Conservation (phyloP, 1,140 invertebrate genomes). For the Hormaphis cornu region DNA sequence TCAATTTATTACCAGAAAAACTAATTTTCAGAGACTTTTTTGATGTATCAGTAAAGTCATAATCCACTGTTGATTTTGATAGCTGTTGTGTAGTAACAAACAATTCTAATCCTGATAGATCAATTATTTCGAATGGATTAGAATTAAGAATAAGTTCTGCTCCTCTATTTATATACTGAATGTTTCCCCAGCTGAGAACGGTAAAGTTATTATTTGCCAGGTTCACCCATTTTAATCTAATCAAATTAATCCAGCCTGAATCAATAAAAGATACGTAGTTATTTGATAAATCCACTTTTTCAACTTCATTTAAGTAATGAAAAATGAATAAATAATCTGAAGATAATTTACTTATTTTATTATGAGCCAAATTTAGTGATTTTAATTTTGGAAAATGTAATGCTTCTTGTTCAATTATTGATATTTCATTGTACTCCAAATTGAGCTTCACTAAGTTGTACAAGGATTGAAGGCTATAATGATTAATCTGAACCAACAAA, state of each 20-base stretch:
- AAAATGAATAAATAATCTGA: conserved; percentile 40
- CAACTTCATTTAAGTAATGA: conserved; percentile 17
- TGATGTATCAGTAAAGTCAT: too few relatives aligned
- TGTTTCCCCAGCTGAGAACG: not conserved
- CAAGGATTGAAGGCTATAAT: not conserved
- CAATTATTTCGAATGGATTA: conserved; percentile 1
- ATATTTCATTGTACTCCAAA: not conserved
- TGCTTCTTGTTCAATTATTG: not conserved
- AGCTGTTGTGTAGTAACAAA: not conserved
- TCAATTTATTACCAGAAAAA: not conserved
- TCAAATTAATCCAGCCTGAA: not conserved
- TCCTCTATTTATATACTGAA: not conserved
- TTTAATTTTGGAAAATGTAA: not conserved
- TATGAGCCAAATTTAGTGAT: conserved; percentile 10
- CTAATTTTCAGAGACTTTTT: not conserved
- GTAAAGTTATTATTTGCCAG: not conserved
- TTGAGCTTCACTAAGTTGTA: not conserved
- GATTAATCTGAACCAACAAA: not conserved
- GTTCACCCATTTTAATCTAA: conserved; percentile 7
- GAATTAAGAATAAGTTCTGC: not conserved
- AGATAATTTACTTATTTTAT: not conserved
- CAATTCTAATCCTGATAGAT: not conserved
- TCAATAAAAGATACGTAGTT: not conserved
- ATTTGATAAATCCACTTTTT: conserved; percentile 3
- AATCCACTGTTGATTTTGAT: too few relatives aligned